Conservation (phyloP, 2,888 invertebrate species). For the Drepana falcataria region DNA sequence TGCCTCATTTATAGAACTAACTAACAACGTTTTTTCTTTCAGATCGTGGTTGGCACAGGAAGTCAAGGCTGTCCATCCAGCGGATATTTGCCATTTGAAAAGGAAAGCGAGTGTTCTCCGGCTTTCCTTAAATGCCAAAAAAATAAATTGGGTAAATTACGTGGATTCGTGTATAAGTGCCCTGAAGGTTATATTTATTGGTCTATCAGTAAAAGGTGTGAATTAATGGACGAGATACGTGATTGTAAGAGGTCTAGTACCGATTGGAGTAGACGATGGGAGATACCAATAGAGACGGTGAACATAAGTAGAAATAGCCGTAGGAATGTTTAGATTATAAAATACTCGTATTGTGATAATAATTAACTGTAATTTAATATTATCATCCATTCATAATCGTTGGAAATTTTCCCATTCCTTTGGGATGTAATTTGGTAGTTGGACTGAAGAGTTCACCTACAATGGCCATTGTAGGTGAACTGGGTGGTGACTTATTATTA, state of each 20-base stretch:
- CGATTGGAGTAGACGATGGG: constrained; percentile 70
- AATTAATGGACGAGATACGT: constrained; percentile 79
- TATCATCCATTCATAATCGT: too few species aligned
- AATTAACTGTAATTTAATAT: too few species aligned
- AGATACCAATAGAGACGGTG: constrained; percentile 75
- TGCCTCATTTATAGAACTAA: not conserved
- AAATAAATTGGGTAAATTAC: constrained; percentile 66
- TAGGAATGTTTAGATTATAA: not conserved
- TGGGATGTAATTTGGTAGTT: too few species aligned
- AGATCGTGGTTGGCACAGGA: constrained; percentile 81
- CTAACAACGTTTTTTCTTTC: constrained; percentile 32
- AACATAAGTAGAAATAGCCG: constrained; percentile 31
- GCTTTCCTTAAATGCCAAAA: constrained; percentile 85
- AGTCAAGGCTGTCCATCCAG: constrained; percentile 80
- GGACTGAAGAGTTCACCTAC: too few species aligned
- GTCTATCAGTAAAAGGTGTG: constrained; percentile 87
- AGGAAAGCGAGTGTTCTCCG: constrained; percentile 82
- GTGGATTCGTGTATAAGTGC: constrained; percentile 87
- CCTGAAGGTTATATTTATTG: constrained; percentile 87
- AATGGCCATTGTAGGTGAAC: too few species aligned
- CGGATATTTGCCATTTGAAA: constrained; percentile 84
- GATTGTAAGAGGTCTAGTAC: constrained; percentile 75
- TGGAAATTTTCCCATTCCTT: not conserved
- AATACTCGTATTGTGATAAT: not conserved
- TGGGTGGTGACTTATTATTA: too few species aligned